Base-by-base conservation (phyloP, 2,797 vertebrate species). In the Syncerus caffer region DNA sequence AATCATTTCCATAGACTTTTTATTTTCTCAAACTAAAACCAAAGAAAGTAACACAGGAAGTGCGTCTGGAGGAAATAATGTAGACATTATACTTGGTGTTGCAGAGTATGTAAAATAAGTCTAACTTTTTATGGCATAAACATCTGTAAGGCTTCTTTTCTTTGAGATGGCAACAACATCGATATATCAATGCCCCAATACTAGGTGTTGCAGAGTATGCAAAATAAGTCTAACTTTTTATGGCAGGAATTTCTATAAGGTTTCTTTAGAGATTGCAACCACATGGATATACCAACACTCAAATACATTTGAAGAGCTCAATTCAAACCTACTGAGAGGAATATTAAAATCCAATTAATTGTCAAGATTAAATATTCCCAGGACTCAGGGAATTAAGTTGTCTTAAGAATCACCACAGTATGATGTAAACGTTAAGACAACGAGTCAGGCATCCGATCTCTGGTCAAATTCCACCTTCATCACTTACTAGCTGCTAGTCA, bases 281-380 rank as follows among this genome's bases (percentile, higher is more conserved):
- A 95, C 51, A 51, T 25, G 42, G 47, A 89, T 71, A 95, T 15
- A n/a, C 7, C 29, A 58, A 51, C 62, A 31, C 27, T 55, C 47
- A 90, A 95, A 85, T 27, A 92, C 4, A 82, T 42, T 23, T 96
- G 34, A 96, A 84, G 17, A 92, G 21, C 51, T 93, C 51, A 92
- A 74, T 51, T 92, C 34, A 95, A 45, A 90, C 21, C 25, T 87
- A 23, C 23, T 64, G 29, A 88, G 67, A 95, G 57, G n/a, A 45
- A 87, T 55, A 38, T 92, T n/a, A 87, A 96, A 95, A 17, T 85
- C 34, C 53, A 50, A 25, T 87, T 84, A 97, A 93, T 38, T 96
- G 38, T 90, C 45, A 97, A 90, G 60, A 95, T 58, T 83, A 85
- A 96, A 85, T 34, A 88, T n/a, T 80, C 17, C 53, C 15, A 58